Base-by-base conservation (phyloP, 2,113 vertebrate species). In the Damaliscus lunatus region DNA sequence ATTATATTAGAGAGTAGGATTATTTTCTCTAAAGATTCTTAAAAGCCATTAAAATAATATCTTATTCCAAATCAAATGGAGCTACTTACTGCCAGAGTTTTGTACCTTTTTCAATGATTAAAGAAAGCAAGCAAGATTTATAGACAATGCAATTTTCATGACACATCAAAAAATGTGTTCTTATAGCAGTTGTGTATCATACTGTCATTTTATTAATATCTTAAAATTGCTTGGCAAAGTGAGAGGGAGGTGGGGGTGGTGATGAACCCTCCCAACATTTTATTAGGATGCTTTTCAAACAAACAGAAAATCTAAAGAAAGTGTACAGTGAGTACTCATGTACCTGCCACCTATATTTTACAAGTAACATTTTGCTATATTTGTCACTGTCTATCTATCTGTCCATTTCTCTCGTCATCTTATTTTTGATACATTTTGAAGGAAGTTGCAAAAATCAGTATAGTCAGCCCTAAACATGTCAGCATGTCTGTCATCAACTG, bases 91-190 rank as follows among this genome's bases (percentile, higher is more conserved):
- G 40, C 80, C 33, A 87, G 87, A 92, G 27, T 88, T 93, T 67
- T 91, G 17, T 55, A n/a, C 60, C 36, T 91, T 97, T 96, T 96
- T 97, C 74, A 92, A 48, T 95, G 97, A 96, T 97, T 97, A 96
- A 97, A 84, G 84, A 40, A 74, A 86, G 87, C 31, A 82, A 95
- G 31, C 92, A 93, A 92, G 87, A 96, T 92, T 98, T 96, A 86
- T 60, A 93, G 97, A 87, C 81, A 93, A 46, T 89, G 78, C 91
- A 92, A 17, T 97, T 94, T 97, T 90, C 77, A 85, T 96, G 94
- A 96, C 88, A 84, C 27, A 23, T 67, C 84, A 64, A 96, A 95
- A 96, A 96, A 81, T 74, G 50, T 82, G 74, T 88, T 88, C 78
- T 31, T 60, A 82, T 4, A 94, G 59, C 46, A 80, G 71, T 53